Evolutionary conservation across 2,113 vertebrate species (phyloP).

Genomic region (Odocoileus hemionus): DNA sequence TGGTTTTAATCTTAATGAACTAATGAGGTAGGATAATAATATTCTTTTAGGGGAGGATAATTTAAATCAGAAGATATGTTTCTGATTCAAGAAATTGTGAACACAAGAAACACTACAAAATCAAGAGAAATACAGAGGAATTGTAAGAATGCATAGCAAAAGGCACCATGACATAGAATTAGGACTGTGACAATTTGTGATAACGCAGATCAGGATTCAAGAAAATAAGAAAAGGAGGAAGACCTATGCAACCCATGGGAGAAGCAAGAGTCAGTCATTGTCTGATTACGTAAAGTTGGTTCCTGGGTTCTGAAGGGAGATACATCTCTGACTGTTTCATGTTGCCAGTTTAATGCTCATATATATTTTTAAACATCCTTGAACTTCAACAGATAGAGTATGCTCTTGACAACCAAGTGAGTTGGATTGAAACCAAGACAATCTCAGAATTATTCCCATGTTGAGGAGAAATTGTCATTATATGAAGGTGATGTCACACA

Average conservation of each 20-base stretch:
- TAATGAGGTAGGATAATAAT: background rate
- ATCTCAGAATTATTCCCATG: background rate
- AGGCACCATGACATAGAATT: fast-evolving
- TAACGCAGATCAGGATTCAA: background rate
- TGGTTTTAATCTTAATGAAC: background rate
- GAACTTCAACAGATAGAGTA: background rate
- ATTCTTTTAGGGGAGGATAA: background rate
- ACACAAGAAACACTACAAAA: background rate
- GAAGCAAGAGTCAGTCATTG: background rate
- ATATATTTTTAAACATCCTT: background rate
- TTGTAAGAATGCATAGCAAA: background rate
- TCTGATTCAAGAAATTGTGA: background rate
- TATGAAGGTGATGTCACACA: background rate
- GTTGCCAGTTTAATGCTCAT: background rate
- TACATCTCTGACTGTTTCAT: background rate
- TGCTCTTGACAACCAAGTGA: background rate
- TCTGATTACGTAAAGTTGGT: background rate
- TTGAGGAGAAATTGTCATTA: background rate
- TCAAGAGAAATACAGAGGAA: background rate
- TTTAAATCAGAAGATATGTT: background rate
- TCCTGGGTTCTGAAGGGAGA: background rate
- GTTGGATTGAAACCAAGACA: background rate
- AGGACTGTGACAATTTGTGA: background rate
- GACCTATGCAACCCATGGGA: background rate
- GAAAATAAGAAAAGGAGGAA: background rate